phyloP scores from a whole-genome alignment of 1,140 invertebrate species.

The Hirudo medicinalis region DNA sequence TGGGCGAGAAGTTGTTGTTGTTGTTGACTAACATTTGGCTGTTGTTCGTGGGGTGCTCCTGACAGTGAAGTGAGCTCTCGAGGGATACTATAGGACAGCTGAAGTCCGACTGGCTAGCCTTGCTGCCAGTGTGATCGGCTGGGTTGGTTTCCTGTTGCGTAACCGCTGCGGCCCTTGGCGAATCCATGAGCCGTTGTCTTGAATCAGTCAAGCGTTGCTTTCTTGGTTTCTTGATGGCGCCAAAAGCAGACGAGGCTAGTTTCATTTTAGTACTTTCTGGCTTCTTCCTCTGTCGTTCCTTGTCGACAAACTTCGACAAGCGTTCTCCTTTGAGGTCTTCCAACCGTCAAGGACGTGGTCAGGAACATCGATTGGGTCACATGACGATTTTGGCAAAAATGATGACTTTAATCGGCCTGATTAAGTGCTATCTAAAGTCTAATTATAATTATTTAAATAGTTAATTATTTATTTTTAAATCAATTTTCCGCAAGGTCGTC shows the following conservation, averaged over 20 bases:
- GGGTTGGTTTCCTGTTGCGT: too few species aligned
- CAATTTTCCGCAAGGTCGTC: too few species aligned
- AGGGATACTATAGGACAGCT: background rate
- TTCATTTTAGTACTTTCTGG: slow-evolving; percentile 3
- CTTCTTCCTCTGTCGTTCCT: too few species aligned
- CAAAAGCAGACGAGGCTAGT: slow-evolving; percentile 11
- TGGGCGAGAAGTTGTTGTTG: background rate
- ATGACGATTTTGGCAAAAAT: background rate
- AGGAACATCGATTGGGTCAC: background rate
- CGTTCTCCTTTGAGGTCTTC: background rate
- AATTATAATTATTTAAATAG: background rate
- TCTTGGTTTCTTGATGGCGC: background rate
- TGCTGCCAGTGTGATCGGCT: too few species aligned
- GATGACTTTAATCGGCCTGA: background rate
- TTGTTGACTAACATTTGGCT: background rate
- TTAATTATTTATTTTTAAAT: too few species aligned
- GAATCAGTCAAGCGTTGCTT: slow-evolving; percentile 1
- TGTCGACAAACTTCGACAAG: background rate
- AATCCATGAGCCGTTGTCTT: slow-evolving; percentile 7
- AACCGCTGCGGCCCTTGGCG: background rate
- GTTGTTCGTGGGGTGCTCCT: background rate
- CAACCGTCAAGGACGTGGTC: background rate
- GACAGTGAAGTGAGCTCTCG: background rate
- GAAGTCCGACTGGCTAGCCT: too few species aligned
- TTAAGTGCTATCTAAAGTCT: background rate